Evolutionary conservation across 2,888 invertebrate species (phyloP), one percentile per base, ranked within the genome.

Genomic region (Syrista parreyssii): DNA sequence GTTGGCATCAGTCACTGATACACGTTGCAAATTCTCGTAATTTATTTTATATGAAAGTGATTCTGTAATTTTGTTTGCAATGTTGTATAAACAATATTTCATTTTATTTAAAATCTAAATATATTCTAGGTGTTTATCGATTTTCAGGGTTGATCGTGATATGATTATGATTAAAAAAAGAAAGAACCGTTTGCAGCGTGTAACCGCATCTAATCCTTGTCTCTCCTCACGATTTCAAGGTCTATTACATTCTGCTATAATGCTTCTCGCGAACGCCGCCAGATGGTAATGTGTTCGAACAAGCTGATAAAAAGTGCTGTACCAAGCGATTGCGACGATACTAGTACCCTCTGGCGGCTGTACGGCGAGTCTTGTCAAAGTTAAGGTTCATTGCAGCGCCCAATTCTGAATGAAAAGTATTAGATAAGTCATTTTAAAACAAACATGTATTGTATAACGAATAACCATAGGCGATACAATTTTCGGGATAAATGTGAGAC

Each of bases 161-260:
- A 2, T 11, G 55, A 40, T 55, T 23, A 23, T 23, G 12, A 15
- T 71, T n/a, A n/a, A 33, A 33, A 33, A 15, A 33, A 71, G 30
- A 71, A 30, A 71, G 30, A 74, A n/a, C 77, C 78, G 79, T 76
- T 80, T 79, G 81, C 87, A 84, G 84, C 88, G 85, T 84, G 85
- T 85, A 86, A 84, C 55, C 84, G 79, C 78, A 84, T 71, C 71
- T 84, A 89, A 87, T 87, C 84, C 86, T 87, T 87, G 86, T 86
- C 87, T 84, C 80, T 82, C 80, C 86, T 85, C 85, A 83, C 80
- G 84, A 82, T 87, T 90, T 91, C 91, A 91, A 91, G 91, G 90
- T 90, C 90, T 89, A 85, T 87, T 82, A 85, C 84, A 84, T 85
- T 85, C 31, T 71, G 71, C 32, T 15, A 71, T 31, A 31, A 31